Conservation (phyloP, 1,140 invertebrate genomes). For the Mamestra configurata region DNA sequence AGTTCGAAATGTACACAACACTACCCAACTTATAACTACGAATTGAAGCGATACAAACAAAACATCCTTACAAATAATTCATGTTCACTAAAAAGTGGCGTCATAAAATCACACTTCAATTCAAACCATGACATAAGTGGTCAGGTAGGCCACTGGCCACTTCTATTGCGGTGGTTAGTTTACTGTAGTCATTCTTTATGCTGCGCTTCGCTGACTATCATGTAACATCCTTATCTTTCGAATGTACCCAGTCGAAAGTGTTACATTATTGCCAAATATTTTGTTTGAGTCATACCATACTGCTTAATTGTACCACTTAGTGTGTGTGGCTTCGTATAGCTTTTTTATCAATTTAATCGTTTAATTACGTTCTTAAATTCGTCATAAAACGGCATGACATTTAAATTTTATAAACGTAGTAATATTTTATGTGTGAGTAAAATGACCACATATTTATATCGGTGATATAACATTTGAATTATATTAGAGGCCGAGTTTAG, state of each 20-base stretch:
- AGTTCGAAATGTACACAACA: background rate
- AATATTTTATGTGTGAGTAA: background rate
- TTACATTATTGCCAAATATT: conserved; percentile 51
- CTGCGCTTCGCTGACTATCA: conserved; percentile 64
- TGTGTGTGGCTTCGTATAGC: conserved; percentile 14
- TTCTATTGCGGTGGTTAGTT: conserved; percentile 11
- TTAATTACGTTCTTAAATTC: background rate
- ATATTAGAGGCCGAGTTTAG: background rate
- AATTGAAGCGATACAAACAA: background rate
- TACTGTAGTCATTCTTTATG: conserved; percentile 56
- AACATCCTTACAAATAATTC: conserved; percentile 13
- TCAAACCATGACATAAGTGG: conserved; percentile 65
- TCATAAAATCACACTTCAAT: conserved; percentile 60
- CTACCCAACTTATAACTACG: background rate
- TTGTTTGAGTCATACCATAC: conserved; percentile 39
- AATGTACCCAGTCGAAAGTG: conserved; percentile 47
- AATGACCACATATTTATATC: background rate
- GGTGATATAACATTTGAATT: background rate
- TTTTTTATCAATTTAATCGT: conserved; percentile 20
- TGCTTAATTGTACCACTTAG: conserved; percentile 45
- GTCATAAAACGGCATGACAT: background rate
- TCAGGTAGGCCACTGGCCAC: conserved; percentile 29
- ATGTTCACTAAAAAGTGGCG: conserved; percentile 30
- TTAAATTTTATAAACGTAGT: background rate
- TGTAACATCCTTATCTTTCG: conserved; percentile 58